Evolutionary conservation across 1,140 invertebrate genomes (phyloP), one percentile per base, ranked within the genome.

Genomic region (Orussus abietinus): DNA sequence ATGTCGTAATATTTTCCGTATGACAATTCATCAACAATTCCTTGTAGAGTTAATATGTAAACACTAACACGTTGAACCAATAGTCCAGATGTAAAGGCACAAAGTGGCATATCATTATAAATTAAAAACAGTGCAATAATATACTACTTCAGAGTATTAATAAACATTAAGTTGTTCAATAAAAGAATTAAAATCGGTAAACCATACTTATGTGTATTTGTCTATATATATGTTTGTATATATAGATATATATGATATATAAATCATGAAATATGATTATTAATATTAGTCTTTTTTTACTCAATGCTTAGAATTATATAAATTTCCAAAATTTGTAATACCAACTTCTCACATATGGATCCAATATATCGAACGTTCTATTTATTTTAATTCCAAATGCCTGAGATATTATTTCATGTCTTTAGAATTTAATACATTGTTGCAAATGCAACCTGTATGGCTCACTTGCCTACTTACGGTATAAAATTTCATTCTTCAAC

Each of bases 41-140:
- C n/a, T n/a, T n/a, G n/a, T n/a, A n/a, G n/a, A n/a, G n/a, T n/a
- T n/a, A n/a, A n/a, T n/a, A n/a, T n/a, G n/a, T n/a, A n/a, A n/a
- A n/a, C n/a, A n/a, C n/a, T n/a, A n/a, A n/a, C n/a, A n/a, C n/a
- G n/a, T n/a, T 14, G 25, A 43, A 28, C 26, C 14, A 30, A 46
- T 35, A n/a, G 30, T 53, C 6, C 44, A 51, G 46, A 41, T 22
- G 22, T 30, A 49, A 61, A 61, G 58, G 58, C 58, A 61, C 58
- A 53, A 40, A 47, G 41, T 52, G 58, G 45, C 47, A 55, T 51
- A 38, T 45, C 33, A 28, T 17, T 34, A 34, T 44, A 11, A 19
- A 43, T 35, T 14, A 34, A 42, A 45, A 53, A 14, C 22, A 40
- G 36, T 41, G 34, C 38, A 19, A 35, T 26, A 22, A 28, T 54